phyloP scores from a whole-genome alignment of 2,888 invertebrate species.

The Hypomecis punctinalis region DNA sequence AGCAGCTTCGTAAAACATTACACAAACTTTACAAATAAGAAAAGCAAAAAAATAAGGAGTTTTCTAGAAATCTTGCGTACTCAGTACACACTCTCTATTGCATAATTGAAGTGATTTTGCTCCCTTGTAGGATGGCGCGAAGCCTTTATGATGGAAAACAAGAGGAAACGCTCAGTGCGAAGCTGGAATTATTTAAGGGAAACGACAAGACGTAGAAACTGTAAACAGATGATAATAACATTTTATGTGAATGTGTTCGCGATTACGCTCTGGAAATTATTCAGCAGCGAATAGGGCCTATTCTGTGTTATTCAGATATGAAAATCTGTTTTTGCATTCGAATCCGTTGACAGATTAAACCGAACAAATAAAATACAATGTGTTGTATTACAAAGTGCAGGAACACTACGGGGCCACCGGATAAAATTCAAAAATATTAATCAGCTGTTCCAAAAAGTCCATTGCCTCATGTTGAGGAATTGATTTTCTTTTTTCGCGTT shows the following conservation, averaged over 20 bases:
- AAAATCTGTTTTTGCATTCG: too few species aligned
- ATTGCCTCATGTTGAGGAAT: too few species aligned
- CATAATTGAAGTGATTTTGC: conserved; percentile 15
- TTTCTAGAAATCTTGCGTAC: conserved; percentile 11
- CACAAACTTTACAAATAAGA: not conserved
- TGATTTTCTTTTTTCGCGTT: too few species aligned
- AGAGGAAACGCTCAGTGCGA: conserved; percentile 11
- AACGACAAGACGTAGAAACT: not conserved
- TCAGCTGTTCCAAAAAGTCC: too few species aligned
- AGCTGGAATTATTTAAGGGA: conserved; percentile 12
- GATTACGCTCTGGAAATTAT: not conserved
- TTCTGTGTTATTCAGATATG: too few species aligned
- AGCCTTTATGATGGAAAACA: conserved; percentile 21
- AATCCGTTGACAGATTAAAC: too few species aligned
- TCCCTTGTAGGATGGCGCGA: conserved; percentile 2
- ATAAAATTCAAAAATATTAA: too few species aligned
- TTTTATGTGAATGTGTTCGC: not conserved
- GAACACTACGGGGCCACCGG: too few species aligned
- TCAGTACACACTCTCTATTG: conserved; percentile 5
- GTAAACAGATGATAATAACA: not conserved
- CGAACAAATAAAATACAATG: too few species aligned
- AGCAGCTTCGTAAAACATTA: conserved; percentile 1
- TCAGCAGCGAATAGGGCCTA: too few species aligned
- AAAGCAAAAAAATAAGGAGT: not conserved
- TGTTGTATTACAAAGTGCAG: too few species aligned